Evolutionary conservation across 2,797 vertebrate genomes (phyloP).

Genomic region (Helarctos malayanus): DNA sequence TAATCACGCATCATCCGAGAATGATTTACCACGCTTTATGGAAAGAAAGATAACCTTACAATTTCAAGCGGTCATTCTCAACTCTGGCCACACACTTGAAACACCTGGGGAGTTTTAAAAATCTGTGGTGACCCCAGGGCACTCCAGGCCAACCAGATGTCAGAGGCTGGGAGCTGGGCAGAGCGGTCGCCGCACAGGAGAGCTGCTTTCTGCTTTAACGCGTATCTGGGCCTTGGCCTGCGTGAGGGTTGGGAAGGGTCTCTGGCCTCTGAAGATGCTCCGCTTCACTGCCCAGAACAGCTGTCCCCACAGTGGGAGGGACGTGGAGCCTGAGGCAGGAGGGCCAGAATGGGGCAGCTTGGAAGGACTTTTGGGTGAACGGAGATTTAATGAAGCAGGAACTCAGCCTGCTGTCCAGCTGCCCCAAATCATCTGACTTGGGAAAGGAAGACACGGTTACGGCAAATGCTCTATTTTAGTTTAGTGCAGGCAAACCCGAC

Average conservation of each 20-base stretch:
- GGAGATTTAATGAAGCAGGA: background rate
- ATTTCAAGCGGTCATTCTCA: background rate
- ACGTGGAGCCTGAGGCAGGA: fast-evolving
- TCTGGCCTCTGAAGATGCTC: background rate
- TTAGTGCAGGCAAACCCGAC: background rate
- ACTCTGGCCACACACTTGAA: background rate
- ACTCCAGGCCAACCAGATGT: background rate
- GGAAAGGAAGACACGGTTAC: background rate
- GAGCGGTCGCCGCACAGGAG: background rate
- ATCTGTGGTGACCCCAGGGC: background rate
- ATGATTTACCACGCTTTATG: background rate
- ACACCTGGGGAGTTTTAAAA: background rate
- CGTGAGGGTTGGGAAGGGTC: background rate
- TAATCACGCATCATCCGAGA: no score
- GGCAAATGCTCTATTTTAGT: background rate
- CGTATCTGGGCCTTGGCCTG: background rate
- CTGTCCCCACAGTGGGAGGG: background rate
- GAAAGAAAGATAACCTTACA: background rate
- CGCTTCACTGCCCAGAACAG: background rate
- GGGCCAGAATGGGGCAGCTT: background rate
- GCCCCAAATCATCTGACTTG: conserved; percentile 16
- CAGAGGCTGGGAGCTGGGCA: background rate
- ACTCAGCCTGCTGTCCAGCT: background rate
- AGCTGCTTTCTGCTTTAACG: background rate
- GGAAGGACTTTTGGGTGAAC: background rate